Evolutionary conservation across 2,797 vertebrate species (phyloP).

Genomic region (Eupleurogrammus muticus): DNA sequence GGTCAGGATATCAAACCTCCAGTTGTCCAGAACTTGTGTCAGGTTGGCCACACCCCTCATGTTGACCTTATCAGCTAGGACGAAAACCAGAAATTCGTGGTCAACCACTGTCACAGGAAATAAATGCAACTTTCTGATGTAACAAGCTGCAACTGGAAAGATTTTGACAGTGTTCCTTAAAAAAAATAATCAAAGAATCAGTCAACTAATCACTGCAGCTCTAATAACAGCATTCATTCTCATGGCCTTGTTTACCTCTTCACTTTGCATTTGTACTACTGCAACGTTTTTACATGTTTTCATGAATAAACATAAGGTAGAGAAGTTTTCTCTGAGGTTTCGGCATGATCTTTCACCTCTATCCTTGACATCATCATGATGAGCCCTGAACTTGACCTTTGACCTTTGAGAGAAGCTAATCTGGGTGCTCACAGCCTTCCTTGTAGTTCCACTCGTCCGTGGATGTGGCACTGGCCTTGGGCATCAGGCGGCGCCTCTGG

Average conservation of each 20-base stretch:
- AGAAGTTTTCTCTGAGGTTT: not conserved
- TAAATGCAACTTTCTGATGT: too few relatives aligned
- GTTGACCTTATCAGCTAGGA: conserved; percentile 82
- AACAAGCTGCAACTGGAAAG: too few relatives aligned
- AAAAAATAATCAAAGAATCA: not conserved
- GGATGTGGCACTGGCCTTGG: not conserved
- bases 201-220: too few relatives aligned
- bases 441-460: conserved; percentile 84
- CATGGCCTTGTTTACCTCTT: too few relatives aligned
- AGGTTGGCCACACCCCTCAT: conserved; percentile 83
- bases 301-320: too few relatives aligned
- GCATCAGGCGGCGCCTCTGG: conserved; percentile 69
- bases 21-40: conserved; percentile 85
- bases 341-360: conserved; percentile 50
- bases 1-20: conserved; percentile 84
- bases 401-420: conserved; percentile 52
- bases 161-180: not conserved
- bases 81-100: too few relatives aligned
- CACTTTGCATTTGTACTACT: too few relatives aligned
- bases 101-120: too few relatives aligned
- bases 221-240: too few relatives aligned
- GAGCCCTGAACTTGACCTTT: conserved; percentile 54
- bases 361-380: conserved; percentile 39
- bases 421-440: conserved; percentile 82
- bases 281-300: too few relatives aligned